Evolutionary conservation across 2,797 vertebrate species (phyloP).

Genomic region (Lindbergichthys nudifrons): DNA sequence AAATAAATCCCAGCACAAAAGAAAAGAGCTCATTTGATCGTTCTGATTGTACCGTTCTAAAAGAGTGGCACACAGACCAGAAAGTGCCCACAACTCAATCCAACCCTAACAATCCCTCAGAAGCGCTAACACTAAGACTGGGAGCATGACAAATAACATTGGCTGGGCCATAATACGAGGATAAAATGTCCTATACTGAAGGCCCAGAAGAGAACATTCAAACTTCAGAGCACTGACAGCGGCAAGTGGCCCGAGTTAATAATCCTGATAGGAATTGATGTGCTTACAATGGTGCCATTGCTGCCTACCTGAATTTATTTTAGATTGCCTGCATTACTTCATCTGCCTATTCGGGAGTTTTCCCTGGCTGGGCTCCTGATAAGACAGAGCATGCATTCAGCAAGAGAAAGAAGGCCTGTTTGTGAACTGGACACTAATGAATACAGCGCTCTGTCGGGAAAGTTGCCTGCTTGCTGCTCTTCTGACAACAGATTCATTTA

Average conservation of each 20-base stretch:
- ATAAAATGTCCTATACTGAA: slow-evolving; percentile 63
- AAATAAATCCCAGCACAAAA: slow-evolving; percentile 59
- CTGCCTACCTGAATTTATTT: slow-evolving; percentile 75
- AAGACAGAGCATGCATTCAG: slow-evolving; percentile 74
- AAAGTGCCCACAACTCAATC: slow-evolving; percentile 63
- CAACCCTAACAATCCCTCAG: slow-evolving; percentile 64
- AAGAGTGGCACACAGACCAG: slow-evolving; percentile 44
- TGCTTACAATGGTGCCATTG: slow-evolving; percentile 67
- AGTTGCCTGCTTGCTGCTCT: slow-evolving; percentile 74
- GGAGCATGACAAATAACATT: slow-evolving; percentile 71
- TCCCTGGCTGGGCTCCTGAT: slow-evolving; percentile 71
- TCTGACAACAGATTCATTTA: slow-evolving; percentile 83
- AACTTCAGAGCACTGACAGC: slow-evolving; percentile 57
- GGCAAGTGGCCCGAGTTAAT: slow-evolving; percentile 67
- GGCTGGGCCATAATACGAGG: slow-evolving; percentile 62
- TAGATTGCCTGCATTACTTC: slow-evolving; percentile 71
- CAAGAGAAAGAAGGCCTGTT: slow-evolving; percentile 74
- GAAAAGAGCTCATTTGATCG: slow-evolving; percentile 56
- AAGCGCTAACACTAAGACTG: slow-evolving; percentile 55
- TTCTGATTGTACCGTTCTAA: slow-evolving; percentile 47
- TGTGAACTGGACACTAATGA: slow-evolving; percentile 83
- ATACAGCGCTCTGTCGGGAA: slow-evolving; percentile 79
- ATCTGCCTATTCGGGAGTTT: slow-evolving; percentile 71
- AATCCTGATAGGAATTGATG: slow-evolving; percentile 75
- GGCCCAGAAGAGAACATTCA: slow-evolving; percentile 54